Conservation (phyloP, 1,140 invertebrate genomes). For the Medauroidea extradentata region DNA sequence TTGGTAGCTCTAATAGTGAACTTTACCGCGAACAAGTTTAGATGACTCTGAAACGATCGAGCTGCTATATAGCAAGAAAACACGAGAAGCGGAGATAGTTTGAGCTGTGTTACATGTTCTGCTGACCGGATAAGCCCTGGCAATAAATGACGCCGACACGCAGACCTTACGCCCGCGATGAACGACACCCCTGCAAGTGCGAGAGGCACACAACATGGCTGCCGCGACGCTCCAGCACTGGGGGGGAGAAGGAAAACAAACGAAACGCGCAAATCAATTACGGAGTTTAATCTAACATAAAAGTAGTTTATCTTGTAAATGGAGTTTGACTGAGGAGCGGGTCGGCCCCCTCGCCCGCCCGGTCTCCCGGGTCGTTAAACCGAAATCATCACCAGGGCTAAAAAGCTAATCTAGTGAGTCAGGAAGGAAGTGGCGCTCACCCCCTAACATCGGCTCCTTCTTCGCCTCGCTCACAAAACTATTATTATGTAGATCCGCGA, state of each 20-base stretch:
- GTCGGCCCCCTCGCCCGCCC: background rate
- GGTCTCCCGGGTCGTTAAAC: background rate
- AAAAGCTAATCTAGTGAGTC: slow-evolving; percentile 4
- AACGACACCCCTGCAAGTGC: background rate
- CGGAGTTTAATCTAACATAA: too few relatives aligned
- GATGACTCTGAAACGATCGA: too few relatives aligned
- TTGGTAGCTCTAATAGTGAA: too few relatives aligned
- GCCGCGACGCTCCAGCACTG: background rate
- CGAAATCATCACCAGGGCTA: background rate
- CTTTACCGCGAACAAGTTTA: too few relatives aligned
- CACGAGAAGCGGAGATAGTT: too few relatives aligned
- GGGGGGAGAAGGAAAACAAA: background rate
- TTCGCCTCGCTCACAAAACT: background rate
- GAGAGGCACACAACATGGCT: background rate
- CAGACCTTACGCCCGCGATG: background rate
- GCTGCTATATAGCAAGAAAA: too few relatives aligned
- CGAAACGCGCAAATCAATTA: too few relatives aligned
- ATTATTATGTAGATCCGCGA: slow-evolving; percentile 12
- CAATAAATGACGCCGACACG: background rate
- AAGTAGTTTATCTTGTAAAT: too few relatives aligned
- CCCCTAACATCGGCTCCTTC: background rate
- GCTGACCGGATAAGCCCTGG: too few relatives aligned
- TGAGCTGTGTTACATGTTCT: too few relatives aligned
- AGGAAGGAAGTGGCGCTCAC: background rate
- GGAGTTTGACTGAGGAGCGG: background rate